Percentiles rank a stretch among this genome's conserved stretches.
phyloP scores from a whole-genome alignment of 2,113 vertebrate species.

The Calyptomena viridis region DNA sequence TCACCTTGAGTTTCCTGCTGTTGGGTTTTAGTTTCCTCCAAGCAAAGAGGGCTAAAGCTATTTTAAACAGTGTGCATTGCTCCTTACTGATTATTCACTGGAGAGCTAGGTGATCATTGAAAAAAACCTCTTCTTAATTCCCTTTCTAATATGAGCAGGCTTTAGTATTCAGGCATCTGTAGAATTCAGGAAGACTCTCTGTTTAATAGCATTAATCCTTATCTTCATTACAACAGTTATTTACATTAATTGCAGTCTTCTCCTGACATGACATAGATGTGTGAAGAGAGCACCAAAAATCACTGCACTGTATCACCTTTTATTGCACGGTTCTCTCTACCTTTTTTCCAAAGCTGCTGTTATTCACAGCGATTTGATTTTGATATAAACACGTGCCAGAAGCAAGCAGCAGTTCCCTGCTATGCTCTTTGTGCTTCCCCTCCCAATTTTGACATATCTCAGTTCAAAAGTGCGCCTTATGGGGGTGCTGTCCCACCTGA shows the following conservation, averaged over 20 bases:
- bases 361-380: background rate
- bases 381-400: background rate
- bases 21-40: background rate
- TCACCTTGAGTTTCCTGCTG: background rate
- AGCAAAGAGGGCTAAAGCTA: background rate
- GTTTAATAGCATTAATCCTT: background rate
- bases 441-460: background rate
- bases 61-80: background rate
- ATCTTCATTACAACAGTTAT: background rate
- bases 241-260: background rate
- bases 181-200: background rate
- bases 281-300: background rate
- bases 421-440: background rate
- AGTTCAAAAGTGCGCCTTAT: constrained; percentile 60
- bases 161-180: background rate
- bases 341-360: background rate
- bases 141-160: background rate
- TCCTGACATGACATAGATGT: background rate
- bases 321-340: background rate
- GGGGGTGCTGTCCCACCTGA: constrained; percentile 72
- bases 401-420: background rate
- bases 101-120: background rate
- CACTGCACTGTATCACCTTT: background rate
- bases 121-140: background rate
- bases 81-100: background rate